Conservation (phyloP, 37 sponge, comb jelly and placozoan genomes). For the Agelas oroides region DNA sequence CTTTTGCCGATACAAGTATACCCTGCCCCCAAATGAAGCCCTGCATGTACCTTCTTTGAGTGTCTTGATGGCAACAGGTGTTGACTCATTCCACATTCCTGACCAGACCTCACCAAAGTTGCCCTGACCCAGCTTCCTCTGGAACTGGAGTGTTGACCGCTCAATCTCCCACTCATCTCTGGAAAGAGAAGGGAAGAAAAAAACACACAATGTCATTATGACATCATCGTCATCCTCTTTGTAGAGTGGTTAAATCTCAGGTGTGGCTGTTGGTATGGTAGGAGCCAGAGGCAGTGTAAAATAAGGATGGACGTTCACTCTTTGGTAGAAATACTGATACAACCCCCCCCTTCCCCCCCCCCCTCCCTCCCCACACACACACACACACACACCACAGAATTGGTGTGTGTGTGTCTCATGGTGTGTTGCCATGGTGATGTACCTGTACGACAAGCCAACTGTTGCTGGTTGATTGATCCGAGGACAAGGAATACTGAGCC, state of each 20-base stretch:
- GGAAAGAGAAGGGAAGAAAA: neutral
- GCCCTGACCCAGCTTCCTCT: constrained; percentile 83
- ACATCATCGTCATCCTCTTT: neutral
- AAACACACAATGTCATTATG: neutral
- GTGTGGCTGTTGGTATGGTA: no score
- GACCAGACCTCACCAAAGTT: constrained; percentile 94
- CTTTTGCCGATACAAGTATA: no score
- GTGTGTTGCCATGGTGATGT: neutral
- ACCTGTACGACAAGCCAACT: constrained; percentile 71
- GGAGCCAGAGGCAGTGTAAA: no score
- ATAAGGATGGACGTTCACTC: no score
- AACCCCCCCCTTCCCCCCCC: no score
- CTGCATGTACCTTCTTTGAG: constrained; percentile 73
- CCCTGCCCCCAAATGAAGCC: no score
- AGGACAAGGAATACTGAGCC: constrained; percentile 75
- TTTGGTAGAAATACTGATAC: no score
- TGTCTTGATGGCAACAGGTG: constrained; percentile 92
- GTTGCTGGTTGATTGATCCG: constrained; percentile 58
- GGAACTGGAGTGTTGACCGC: constrained; percentile 69
- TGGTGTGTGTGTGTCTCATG: no score
- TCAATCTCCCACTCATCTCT: constrained; percentile 96
- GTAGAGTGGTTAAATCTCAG: no score
- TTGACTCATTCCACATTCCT: constrained; percentile 84
- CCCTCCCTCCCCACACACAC: no score
- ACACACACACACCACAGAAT: no score